Evolutionary conservation across 2,888 invertebrate genomes (phyloP), one percentile per base, ranked within the genome.

Genomic region (Cantharis rustica): DNA sequence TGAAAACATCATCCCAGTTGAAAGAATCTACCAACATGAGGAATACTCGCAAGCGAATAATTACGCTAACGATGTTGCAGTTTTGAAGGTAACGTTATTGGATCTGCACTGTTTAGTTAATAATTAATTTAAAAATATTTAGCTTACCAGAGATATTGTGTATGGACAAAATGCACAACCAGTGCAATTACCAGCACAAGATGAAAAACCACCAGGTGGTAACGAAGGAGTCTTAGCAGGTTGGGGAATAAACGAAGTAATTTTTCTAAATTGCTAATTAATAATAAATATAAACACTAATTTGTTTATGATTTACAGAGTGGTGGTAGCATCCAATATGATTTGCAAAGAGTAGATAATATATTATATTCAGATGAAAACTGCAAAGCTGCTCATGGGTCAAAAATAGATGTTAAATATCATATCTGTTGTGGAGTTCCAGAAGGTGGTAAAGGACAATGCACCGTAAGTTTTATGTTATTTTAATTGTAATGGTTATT

Each of bases 391-490:
- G 69, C 69, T 15, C 71, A 74, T 61, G 68, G 62, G 3, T 62
- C 17, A 27, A 9, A n/a, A 5, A 61, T 16, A 3, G 68, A 63
- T 11, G 10, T 16, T 23, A 20, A n/a, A 15, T 68, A 62, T 16
- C 74, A 77, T 31, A 63, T 89, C 20, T 89, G 89, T 79, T 89
- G 88, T 1, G 89, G 88, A 1, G 82, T 88, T 4, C 84, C 86
- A 1, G 86, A 86, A 70, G 74, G 74, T 5, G 74, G 74, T 16
- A 69, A 70, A 66, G 74, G 74, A 61, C 64, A 69, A 47, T 89
- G 89, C n/a, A n/a, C n/a, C n/a, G n/a, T n/a, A n/a, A n/a, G n/a
- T n/a, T n/a, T n/a, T n/a, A n/a, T n/a, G n/a, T n/a, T n/a, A n/a
- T n/a, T n/a, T n/a, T n/a, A n/a, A n/a, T n/a, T n/a, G n/a, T n/a